Evolutionary conservation across 2,888 invertebrate species (phyloP).

Genomic region (Zaprionus obscuricornis): DNA sequence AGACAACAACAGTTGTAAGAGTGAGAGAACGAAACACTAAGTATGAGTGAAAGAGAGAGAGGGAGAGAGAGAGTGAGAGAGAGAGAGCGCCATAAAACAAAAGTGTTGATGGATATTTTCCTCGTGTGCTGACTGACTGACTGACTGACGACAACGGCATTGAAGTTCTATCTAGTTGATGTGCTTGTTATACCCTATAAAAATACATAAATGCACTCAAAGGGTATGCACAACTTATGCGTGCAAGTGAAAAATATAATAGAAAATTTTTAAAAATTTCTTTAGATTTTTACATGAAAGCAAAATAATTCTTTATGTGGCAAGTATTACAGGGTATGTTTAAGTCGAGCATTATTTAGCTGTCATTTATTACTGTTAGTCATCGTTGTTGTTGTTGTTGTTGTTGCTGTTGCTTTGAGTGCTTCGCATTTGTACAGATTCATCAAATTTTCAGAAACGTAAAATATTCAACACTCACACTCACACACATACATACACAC

Average conservation of each 20-base stretch:
- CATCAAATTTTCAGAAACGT: slow-evolving; percentile 78
- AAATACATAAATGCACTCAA: background rate
- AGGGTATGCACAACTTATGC: background rate
- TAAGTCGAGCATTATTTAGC: background rate
- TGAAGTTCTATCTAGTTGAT: slow-evolving; percentile 52
- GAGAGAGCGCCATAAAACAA: slow-evolving; percentile 63
- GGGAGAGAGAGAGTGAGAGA: background rate
- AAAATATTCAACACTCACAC: slow-evolving; percentile 63
- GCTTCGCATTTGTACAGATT: slow-evolving; percentile 75
- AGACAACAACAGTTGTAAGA: background rate
- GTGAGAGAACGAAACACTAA: slow-evolving; percentile 4
- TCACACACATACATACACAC: slow-evolving; percentile 18
- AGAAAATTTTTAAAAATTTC: no score
- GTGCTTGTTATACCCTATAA: slow-evolving; percentile 33
- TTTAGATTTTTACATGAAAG: no score
- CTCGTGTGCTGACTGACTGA: slow-evolving; percentile 61
- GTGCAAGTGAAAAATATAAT: no score
- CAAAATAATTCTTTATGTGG: no score
- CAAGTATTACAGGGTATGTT: slow-evolving; percentile 27
- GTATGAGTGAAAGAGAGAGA: background rate
- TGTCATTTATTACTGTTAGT: slow-evolving; percentile 31
- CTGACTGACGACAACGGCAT: slow-evolving; percentile 64
- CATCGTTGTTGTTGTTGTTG: slow-evolving; percentile 33
- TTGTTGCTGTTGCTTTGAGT: slow-evolving; percentile 49
- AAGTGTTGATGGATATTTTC: slow-evolving; percentile 80